Evolutionary conservation across 2,888 invertebrate genomes (phyloP).

Genomic region (Spilosoma lubricipeda): DNA sequence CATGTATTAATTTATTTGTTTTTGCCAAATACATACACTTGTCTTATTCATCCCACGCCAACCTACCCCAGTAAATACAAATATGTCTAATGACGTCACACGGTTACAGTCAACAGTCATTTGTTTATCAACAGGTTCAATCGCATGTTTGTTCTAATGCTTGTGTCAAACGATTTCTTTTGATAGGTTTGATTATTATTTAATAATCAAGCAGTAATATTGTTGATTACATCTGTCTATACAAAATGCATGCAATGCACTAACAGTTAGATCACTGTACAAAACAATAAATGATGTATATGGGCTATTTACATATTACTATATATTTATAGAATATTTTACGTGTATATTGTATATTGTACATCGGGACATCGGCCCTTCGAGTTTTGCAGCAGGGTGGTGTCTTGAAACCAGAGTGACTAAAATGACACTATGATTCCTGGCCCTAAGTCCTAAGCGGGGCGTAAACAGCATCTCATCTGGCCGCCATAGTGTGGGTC

Average conservation of each 20-base stretch:
- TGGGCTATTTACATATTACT: neutral
- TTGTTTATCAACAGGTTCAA: slow-evolving; percentile 15
- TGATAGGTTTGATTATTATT: slow-evolving; percentile 4
- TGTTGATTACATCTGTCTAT: neutral
- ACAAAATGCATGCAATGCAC: neutral
- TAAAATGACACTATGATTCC: too few relatives aligned
- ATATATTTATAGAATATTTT: too few relatives aligned
- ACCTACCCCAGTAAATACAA: slow-evolving; percentile 11
- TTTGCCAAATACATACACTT: neutral
- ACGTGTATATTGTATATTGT: too few relatives aligned
- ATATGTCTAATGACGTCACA: slow-evolving; percentile 5
- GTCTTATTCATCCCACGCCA: neutral
- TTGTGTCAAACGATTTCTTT: slow-evolving; percentile 2
- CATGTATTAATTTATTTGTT: neutral
- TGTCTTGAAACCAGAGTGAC: too few relatives aligned
- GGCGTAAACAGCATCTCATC: too few relatives aligned
- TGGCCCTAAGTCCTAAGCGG: too few relatives aligned
- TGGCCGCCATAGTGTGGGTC: too few relatives aligned
- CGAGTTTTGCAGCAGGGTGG: too few relatives aligned
- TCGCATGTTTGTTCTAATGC: neutral
- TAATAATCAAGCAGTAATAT: slow-evolving; percentile 1
- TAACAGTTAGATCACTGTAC: neutral
- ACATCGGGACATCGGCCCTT: too few relatives aligned
- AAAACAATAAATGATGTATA: neutral
- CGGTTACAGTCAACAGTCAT: slow-evolving; percentile 1